Base-by-base conservation (phyloP, 2,888 invertebrate genomes). In the Synergus umbraculus region DNA sequence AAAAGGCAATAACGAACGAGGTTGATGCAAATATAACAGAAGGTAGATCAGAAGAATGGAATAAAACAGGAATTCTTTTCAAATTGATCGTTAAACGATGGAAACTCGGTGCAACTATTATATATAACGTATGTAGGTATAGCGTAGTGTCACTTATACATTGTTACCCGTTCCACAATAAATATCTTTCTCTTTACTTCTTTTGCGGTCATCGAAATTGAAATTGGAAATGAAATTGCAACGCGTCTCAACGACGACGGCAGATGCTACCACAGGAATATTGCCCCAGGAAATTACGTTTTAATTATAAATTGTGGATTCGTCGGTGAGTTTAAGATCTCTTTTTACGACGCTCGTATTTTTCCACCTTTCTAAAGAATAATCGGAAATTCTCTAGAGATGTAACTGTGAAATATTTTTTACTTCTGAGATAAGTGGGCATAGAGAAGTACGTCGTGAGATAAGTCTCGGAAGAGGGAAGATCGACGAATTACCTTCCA, bases 401-500 rank as follows among this genome's bases (percentile, higher is more conserved):
- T 37, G 12, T 18, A 9, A 46, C 18, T 67, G 18, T 67, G 18
- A 37, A n/a, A n/a, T 73, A 46, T 22, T 58, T 76, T 58, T 76
- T 73, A 73, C 29, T 76, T 8, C 18, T 76, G 29, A 5, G 10
- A 54, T n/a, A 41, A 37, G 7, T 37, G n/a, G 4, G 29, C 2
- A 4, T 29, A 4, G 4, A 29, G 22, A 60, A 22, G 22, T 66
- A 43, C n/a, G 37, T 54, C 43, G 5, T 18, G 46, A 77, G 58
- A 81, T 73, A 43, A 79, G 41, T 65, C 41, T 18, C 65, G 18
- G 65, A 65, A 41, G 22, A 43, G 18, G 41, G 41, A 22, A 63
- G 44, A 58, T 60, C 58, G 46, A 78, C 43, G 67, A 81, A 87
- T 85, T 88, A 93, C 93, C 93, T 92, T 83, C 92, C 91, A 84